Evolutionary conservation across 2,797 vertebrate genomes (phyloP).

Genomic region (Avahi laniger): DNA sequence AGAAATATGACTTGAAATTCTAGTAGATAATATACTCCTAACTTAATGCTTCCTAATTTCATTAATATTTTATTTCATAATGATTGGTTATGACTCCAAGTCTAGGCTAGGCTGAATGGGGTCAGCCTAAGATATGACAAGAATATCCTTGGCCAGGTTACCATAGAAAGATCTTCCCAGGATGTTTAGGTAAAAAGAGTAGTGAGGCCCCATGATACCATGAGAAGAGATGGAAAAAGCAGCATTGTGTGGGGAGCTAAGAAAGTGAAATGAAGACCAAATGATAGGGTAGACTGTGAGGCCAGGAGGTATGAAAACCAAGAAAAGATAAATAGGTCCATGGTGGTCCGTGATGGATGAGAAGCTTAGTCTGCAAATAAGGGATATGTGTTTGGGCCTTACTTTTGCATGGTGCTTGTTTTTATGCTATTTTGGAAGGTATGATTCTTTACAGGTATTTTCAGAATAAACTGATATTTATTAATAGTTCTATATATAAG

Average conservation of each 20-base stretch:
- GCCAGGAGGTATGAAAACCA: not conserved
- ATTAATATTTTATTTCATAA: not conserved
- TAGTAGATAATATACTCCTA: not conserved
- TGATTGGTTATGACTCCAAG: not conserved
- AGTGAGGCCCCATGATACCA: not conserved
- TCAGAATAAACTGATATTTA: not conserved
- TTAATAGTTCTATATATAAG: not conserved
- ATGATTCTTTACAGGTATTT: not conserved
- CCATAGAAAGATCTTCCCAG: not conserved
- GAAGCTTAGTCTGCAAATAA: not conserved
- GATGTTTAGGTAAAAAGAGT: not conserved
- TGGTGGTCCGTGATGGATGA: not conserved
- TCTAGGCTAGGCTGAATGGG: not conserved
- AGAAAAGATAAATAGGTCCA: not conserved
- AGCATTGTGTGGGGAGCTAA: not conserved
- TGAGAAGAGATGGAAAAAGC: not conserved
- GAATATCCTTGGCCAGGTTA: not conserved
- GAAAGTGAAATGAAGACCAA: not conserved
- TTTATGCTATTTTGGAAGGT: not conserved
- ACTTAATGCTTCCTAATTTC: not conserved
- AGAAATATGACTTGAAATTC: not conserved
- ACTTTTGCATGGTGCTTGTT: not conserved
- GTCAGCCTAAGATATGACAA: not conserved
- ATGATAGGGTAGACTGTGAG: not conserved
- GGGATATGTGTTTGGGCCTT: not conserved